Conservation (phyloP, 2,888 invertebrate genomes). For the Epinotia demarniana region DNA sequence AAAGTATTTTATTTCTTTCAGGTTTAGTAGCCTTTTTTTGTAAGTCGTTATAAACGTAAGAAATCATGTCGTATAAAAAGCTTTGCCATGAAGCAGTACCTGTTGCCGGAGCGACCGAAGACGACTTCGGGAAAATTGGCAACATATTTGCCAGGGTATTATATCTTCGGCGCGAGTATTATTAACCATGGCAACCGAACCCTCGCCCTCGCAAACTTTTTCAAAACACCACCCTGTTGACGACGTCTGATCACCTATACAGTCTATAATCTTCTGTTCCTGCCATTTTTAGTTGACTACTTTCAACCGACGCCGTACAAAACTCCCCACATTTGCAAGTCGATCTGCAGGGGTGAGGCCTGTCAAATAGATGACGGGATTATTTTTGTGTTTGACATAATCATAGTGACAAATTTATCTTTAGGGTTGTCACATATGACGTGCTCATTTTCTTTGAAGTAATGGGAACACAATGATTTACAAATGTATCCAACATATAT, state of each 20-base stretch:
- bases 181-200: conserved; percentile 80
- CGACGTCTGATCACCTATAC: conserved; percentile 79
- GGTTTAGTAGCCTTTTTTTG: conserved; percentile 58
- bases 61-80: conserved; percentile 62
- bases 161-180: conserved; percentile 65
- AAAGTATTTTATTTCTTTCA: conserved; percentile 61
- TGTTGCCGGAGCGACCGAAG: conserved; percentile 71
- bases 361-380: conserved; percentile 83
- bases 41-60: conserved; percentile 57
- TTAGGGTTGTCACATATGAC: conserved; percentile 76
- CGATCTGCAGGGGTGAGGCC: conserved; percentile 76
- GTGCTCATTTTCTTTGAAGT: conserved; percentile 63
- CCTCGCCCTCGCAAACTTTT: conserved; percentile 72
- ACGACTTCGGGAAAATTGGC: conserved; percentile 58
- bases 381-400: conserved; percentile 85
- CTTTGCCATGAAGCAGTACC: conserved; percentile 64
- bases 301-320: conserved; percentile 54
- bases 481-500: not conserved
- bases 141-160: conserved; percentile 63
- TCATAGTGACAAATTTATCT: conserved; percentile 83
- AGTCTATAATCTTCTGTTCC: conserved; percentile 77
- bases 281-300: conserved; percentile 62
- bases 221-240: conserved; percentile 74
- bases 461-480: conserved; percentile 45
- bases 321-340: conserved; percentile 80